phyloP scores from a whole-genome alignment of 2,888 invertebrate genomes.

The Scaptomyza polygonia region DNA sequence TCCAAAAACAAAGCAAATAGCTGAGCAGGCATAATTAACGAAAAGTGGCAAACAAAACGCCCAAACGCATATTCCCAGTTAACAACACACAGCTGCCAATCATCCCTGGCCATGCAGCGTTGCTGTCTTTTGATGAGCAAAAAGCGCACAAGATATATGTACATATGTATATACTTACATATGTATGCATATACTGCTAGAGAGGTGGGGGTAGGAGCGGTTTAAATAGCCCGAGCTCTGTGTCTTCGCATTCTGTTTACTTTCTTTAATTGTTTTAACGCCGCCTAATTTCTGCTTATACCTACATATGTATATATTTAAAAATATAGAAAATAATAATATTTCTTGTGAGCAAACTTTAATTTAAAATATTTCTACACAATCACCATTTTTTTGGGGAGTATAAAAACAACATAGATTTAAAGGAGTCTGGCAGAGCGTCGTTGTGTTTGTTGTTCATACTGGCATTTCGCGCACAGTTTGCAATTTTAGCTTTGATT shows the following conservation, averaged over 20 bases:
- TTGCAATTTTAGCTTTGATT: slow-evolving; percentile 42
- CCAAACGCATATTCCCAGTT: slow-evolving; percentile 35
- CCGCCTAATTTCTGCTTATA: not conserved
- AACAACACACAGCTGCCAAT: slow-evolving; percentile 13
- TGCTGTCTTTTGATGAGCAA: slow-evolving; percentile 9
- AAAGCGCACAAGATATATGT: not conserved
- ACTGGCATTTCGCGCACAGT: slow-evolving; percentile 12
- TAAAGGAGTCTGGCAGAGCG: not conserved
- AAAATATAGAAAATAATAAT: not conserved
- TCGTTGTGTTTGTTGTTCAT: slow-evolving; percentile 13
- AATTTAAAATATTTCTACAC: not conserved
- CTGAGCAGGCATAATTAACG: slow-evolving; percentile 69
- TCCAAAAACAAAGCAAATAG: slow-evolving; percentile 50
- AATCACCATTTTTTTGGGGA: not conserved
- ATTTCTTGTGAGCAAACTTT: not conserved
- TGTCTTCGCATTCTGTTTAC: not conserved
- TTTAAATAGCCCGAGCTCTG: not conserved
- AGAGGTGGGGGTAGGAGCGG: not conserved
- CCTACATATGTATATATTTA: too few species aligned
- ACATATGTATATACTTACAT: too few species aligned
- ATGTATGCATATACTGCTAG: not conserved
- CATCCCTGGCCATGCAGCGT: slow-evolving; percentile 20
- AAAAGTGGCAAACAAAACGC: slow-evolving; percentile 67
- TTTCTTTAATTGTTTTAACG: too few species aligned
- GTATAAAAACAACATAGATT: not conserved